Conservation (phyloP, 1,140 invertebrate species). For the Lysiphlebus fabarum region DNA sequence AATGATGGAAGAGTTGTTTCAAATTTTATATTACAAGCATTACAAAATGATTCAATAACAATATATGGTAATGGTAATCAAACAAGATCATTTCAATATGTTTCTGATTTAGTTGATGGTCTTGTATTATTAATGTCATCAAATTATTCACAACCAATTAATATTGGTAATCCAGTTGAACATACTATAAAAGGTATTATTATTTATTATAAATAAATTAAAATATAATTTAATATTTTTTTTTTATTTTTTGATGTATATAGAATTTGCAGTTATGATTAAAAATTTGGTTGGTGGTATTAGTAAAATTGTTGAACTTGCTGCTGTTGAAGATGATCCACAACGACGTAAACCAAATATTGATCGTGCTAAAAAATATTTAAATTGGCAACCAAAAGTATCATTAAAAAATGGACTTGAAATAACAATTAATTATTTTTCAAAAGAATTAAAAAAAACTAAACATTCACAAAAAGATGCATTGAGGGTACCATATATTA, state of each 20-base stretch:
- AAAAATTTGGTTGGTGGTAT: conserved; percentile 79
- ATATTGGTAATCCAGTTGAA: conserved; percentile 97
- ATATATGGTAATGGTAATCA: conserved; percentile 95
- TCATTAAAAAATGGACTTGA: conserved; percentile 77
- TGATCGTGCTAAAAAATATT: conserved; percentile 74
- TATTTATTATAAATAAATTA: not conserved
- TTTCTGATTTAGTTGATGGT: conserved; percentile 95
- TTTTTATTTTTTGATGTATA: conserved; percentile 35
- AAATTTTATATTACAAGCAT: conserved; percentile 96
- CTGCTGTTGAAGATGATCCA: conserved; percentile 92
- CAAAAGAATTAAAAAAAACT: conserved; percentile 74
- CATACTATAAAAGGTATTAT: conserved; percentile 83
- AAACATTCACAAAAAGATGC: conserved; percentile 46
- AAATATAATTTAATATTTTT: not conserved
- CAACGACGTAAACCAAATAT: conserved; percentile 93
- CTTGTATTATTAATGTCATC: conserved; percentile 90
- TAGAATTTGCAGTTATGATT: conserved; percentile 93
- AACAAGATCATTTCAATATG: conserved; percentile 97
- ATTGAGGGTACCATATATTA: conserved; percentile 43
- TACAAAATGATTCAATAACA: conserved; percentile 94
- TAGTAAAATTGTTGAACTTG: conserved; percentile 78
- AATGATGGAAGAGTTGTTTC: conserved; percentile 98
- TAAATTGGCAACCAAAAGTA: conserved; percentile 94
- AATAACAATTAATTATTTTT: conserved; percentile 89
- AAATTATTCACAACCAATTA: conserved; percentile 91